phyloP scores from a whole-genome alignment of 2,888 invertebrate genomes.

The Azorinus chamasolen region DNA sequence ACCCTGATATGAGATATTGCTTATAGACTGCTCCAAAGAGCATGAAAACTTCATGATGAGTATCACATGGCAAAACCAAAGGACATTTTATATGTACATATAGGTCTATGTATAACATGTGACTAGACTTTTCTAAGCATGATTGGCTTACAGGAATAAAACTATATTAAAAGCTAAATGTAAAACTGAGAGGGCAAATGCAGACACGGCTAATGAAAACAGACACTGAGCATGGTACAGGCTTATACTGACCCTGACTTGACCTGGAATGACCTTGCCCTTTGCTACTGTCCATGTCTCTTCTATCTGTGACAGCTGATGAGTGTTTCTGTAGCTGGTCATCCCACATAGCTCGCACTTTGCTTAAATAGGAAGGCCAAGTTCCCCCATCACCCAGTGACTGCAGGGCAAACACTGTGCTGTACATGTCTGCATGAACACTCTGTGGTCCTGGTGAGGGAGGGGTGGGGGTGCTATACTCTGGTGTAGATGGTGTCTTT shows the following conservation, averaged over 20 bases:
- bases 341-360: conserved; percentile 84
- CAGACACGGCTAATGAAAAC: background rate
- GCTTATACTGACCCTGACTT: conserved; percentile 58
- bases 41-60: no score
- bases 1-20: no score
- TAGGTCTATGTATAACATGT: no score
- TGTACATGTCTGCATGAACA: conserved; percentile 84
- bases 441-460: conserved; percentile 70
- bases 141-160: no score
- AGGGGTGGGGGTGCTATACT: conserved; percentile 31
- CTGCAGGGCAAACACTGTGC: conserved; percentile 84
- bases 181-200: no score
- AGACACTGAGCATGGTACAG: conserved; percentile 3
- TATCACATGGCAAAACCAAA: no score
- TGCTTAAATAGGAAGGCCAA: conserved; percentile 79
- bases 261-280: conserved; percentile 67
- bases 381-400: conserved; percentile 78
- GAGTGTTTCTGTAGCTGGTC: conserved; percentile 69
- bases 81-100: no score
- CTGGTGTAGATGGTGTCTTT: conserved; percentile 24
- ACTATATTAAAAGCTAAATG: no score
- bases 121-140: no score
- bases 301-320: conserved; percentile 55
- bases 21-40: no score
- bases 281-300: conserved; percentile 57